These are phyloP conservation scores for Astropecten irregularis DNA, from an alignment of 53 echinoderm and acorn worm genomes.

Conservation along the genomic window DNA sequence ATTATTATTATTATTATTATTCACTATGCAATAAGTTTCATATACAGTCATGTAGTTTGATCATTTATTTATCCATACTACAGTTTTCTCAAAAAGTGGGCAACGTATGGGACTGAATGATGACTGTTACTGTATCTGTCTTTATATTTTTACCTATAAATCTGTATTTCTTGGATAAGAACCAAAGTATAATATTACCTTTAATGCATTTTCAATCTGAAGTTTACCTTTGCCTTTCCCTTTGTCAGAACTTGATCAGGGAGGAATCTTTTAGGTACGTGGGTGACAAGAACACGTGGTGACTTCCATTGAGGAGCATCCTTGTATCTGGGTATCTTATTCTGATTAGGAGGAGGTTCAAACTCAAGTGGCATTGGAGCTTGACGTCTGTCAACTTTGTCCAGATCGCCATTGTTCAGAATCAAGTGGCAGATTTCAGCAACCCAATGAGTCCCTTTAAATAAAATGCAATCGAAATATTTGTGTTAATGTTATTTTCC, in stretches of 20 bases:
- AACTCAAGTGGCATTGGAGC: constrained; percentile 24
- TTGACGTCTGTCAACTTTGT: constrained; percentile 13
- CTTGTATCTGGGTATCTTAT: background rate
- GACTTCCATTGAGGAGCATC: constrained; percentile 12
- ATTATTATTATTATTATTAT: too few species aligned
- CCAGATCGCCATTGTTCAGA: constrained; percentile 12
- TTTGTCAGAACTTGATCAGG: constrained; percentile 5
- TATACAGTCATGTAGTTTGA: too few species aligned
- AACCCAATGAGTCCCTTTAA: constrained; percentile 37
- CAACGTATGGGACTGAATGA: too few species aligned
- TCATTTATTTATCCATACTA: too few species aligned
- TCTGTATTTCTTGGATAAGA: too few species aligned
- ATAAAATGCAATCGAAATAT: background rate
- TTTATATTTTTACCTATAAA: too few species aligned
- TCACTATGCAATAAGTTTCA: too few species aligned
- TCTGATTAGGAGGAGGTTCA: background rate
- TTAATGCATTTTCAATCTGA: too few species aligned
- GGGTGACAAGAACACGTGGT: constrained; percentile 27
- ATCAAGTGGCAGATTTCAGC: constrained; percentile 37
- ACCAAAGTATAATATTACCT: too few species aligned
- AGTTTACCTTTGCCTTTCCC: constrained; percentile 22
- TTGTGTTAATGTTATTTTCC: too few species aligned
- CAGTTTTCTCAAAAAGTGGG: too few species aligned
- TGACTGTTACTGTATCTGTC: too few species aligned
- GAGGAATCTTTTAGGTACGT: constrained; percentile 7